Base-by-base conservation (phyloP, 2,797 vertebrate genomes). In the Epinephelus coioides region DNA sequence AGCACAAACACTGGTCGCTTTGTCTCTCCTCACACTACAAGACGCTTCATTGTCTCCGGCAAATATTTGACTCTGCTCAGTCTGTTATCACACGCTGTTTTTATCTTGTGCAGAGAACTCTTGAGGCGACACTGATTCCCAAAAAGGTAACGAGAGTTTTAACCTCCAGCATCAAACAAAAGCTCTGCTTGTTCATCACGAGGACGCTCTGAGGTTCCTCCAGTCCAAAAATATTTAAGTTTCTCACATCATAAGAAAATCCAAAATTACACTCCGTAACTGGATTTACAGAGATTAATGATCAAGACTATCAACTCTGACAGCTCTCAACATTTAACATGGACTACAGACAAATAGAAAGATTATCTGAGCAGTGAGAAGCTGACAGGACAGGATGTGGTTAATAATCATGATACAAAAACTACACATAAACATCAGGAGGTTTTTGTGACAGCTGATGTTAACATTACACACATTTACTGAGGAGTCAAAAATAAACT, bases 1-100 rank as follows among this genome's bases (percentile, higher is more conserved):
- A 12, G 38, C 55, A 63, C 18, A 67, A 19, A 73, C 69, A 76
- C 54, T 25, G 51, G 8, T 14, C 1, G 44, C 61, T 78, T 53
- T 70, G 40, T 77, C 10, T 63, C 23, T 10, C 21, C 5, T 3
- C 7, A 38, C 19, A 5, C 30, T 25, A 70, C 61, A 72, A 2
- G 68, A 70, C 69, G 6, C 14, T 11, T 27, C 10, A 27, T 68
- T 68, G 70, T 81, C 53, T 38, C 9, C 13, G 17, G 12, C 13
- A 49, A 59, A 78, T 43, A 44, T 78, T 21, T 60, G 27, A 34
- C 46, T 46, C 44, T 2, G 2, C 7, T 17, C 46, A 18, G 43
- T 18, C 17, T 1, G 17, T 47, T 9, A 30, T 75, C 66, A 65
- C 30, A 34, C 30, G 30, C 30, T 34, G 30, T 34, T 34, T 34